phyloP scores from a whole-genome alignment of 2,797 vertebrate genomes.

The Erethizon dorsatum region DNA sequence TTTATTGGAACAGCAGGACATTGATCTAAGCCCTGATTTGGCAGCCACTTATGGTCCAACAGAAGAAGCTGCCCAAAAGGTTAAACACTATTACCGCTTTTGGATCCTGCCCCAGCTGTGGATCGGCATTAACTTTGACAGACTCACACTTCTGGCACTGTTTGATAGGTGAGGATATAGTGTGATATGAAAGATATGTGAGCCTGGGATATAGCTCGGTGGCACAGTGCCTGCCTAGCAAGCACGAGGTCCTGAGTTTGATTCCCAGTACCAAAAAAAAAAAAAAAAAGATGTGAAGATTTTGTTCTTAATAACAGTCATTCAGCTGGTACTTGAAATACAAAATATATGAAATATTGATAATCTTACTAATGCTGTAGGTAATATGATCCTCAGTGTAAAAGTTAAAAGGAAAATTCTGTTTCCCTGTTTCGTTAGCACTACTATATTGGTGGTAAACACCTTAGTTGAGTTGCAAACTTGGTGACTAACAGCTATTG shows the following conservation, averaged over 20 bases:
- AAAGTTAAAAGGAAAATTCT: slow-evolving; percentile 7
- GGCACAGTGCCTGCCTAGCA: too few relatives aligned
- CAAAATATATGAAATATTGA: slow-evolving; percentile 22
- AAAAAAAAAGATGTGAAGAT: neutral
- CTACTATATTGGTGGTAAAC: neutral
- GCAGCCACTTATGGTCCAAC: slow-evolving; percentile 94
- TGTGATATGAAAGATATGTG: slow-evolving; percentile 25
- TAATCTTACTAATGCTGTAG: neutral
- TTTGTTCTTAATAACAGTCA: slow-evolving; percentile 65
- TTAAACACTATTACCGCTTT: slow-evolving; percentile 97
- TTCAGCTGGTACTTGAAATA: slow-evolving; percentile 19
- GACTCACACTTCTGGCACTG: slow-evolving; percentile 97
- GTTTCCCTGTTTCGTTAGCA: slow-evolving; percentile 12
- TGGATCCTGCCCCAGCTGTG: slow-evolving; percentile 98
- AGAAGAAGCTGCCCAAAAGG: slow-evolving; percentile 94
- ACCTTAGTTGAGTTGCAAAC: neutral
- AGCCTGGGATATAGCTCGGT: too few relatives aligned
- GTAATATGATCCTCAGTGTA: neutral
- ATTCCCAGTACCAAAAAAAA: too few relatives aligned
- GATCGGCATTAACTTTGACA: slow-evolving; percentile 98
- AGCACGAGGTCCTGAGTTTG: too few relatives aligned
- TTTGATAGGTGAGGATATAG: slow-evolving; percentile 95
- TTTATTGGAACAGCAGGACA: slow-evolving; percentile 97
- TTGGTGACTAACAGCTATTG: slow-evolving; percentile 6
- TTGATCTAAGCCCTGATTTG: slow-evolving; percentile 97